phyloP scores from a whole-genome alignment of 1,140 invertebrate genomes.

The Nebria ingens region DNA sequence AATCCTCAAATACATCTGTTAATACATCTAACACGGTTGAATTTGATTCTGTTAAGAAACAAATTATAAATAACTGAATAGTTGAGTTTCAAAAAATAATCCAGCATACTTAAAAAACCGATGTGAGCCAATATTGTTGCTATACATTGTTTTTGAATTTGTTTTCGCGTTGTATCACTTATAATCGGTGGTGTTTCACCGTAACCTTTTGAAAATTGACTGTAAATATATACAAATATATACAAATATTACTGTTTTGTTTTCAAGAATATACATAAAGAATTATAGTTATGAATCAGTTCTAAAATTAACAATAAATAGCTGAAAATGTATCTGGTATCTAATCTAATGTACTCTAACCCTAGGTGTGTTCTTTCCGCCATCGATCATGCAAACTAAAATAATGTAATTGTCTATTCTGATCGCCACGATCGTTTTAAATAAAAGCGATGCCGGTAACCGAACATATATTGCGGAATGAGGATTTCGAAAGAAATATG shows the following conservation, averaged over 20 bases:
- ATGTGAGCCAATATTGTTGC: background rate
- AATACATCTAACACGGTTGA: background rate
- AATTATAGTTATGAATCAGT: background rate
- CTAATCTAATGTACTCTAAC: no score
- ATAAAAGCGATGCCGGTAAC: no score
- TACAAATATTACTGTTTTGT: background rate
- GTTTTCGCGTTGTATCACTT: background rate
- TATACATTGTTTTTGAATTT: background rate
- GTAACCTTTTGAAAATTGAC: background rate
- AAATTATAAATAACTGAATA: background rate
- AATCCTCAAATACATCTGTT: background rate
- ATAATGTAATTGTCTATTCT: no score
- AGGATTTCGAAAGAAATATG: no score
- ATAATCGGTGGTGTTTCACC: background rate
- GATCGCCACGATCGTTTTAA: no score
- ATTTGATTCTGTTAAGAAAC: slow-evolving; percentile 1
- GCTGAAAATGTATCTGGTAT: no score
- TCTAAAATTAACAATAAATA: no score
- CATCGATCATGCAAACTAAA: no score
- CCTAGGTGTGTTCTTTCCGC: no score
- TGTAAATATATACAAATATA: background rate
- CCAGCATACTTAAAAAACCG: background rate
- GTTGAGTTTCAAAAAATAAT: background rate
- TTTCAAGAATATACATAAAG: background rate
- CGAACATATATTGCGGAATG: no score